A percentile compares a stretch with the other conserved stretches of the same genome.
These are phyloP conservation scores for Malurus splendens DNA, from an alignment of 2,797 vertebrate species.

Conservation along the genomic window DNA sequence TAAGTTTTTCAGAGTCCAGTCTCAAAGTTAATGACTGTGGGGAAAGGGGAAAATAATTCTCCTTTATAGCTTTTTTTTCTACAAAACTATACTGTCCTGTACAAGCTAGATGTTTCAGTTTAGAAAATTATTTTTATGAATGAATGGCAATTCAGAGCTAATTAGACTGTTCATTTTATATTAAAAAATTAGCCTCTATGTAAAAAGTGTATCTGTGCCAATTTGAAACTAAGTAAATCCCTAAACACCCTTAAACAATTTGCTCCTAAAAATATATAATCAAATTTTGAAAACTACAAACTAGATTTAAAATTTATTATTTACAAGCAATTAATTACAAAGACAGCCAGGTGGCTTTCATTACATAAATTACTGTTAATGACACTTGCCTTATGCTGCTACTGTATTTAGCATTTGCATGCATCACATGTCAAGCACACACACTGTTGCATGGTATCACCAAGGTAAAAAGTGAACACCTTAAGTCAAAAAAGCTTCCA, in stretches of 20 bases:
- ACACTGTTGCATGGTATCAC: conserved; percentile 74
- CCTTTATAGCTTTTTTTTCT: neutral
- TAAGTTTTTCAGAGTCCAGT: neutral
- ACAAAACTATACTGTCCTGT: neutral
- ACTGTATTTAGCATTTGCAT: conserved; percentile 88
- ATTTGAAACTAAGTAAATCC: conserved; percentile 18
- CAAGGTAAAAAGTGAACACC: conserved; percentile 73
- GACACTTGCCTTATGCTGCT: conserved; percentile 90
- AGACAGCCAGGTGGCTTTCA: conserved; percentile 85
- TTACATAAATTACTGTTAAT: conserved; percentile 95
- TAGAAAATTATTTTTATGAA: conserved; percentile 3
- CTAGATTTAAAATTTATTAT: conserved; percentile 90
- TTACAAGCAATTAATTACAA: conserved; percentile 95
- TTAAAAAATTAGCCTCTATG: neutral
- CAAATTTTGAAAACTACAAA: conserved; percentile 82
- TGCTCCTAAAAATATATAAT: conserved; percentile 70
- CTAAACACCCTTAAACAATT: conserved; percentile 31
- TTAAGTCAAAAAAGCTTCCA: conserved; percentile 37
- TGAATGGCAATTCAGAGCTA: neutral
- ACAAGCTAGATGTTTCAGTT: neutral
- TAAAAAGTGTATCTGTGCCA: conserved; percentile 9
- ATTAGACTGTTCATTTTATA: conserved; percentile 15
- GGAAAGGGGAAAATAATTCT: neutral
- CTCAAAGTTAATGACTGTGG: neutral
- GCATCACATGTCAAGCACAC: conserved; percentile 82